phyloP scores from a whole-genome alignment of 1,140 invertebrate species.

The Ceratosolen solmsi region DNA sequence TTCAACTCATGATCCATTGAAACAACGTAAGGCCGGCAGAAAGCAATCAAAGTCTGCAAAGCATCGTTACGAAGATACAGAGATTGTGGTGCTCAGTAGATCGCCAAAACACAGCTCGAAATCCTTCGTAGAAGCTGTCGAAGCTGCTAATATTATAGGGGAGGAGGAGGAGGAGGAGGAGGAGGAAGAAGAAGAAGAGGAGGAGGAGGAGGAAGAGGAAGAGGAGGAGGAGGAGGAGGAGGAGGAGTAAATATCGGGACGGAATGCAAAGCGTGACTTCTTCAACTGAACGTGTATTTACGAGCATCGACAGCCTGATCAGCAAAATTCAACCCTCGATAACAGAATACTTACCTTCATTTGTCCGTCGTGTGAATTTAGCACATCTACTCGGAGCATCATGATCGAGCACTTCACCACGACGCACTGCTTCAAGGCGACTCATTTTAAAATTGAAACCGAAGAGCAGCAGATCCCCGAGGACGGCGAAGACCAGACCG shows the following conservation, averaged over 20 bases:
- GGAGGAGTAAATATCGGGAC: too few species aligned
- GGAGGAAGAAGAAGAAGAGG: not conserved
- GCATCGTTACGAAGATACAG: not conserved
- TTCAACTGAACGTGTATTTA: not conserved
- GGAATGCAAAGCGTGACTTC: not conserved
- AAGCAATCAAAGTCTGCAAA: not conserved
- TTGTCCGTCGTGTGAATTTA: slow-evolving; percentile 39
- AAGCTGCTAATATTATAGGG: not conserved
- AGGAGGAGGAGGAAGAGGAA: not conserved
- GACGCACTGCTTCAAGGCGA: not conserved
- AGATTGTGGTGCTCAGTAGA: not conserved
- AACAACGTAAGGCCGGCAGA: slow-evolving; percentile 21
- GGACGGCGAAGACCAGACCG: not conserved
- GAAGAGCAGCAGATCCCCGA: not conserved
- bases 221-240: not conserved
- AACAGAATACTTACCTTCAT: not conserved
- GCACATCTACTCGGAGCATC: not conserved
- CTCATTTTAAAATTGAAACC: not conserved
- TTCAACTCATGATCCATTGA: slow-evolving; percentile 50
- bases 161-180: not conserved
- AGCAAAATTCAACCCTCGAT: not conserved
- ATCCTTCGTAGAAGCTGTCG: not conserved
- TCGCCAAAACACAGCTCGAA: not conserved
- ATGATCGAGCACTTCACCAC: slow-evolving; percentile 31
- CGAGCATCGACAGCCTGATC: not conserved